These are phyloP conservation scores for Unio pictorum DNA, from an alignment of 2,888 invertebrate genomes.

Conservation along the genomic window DNA sequence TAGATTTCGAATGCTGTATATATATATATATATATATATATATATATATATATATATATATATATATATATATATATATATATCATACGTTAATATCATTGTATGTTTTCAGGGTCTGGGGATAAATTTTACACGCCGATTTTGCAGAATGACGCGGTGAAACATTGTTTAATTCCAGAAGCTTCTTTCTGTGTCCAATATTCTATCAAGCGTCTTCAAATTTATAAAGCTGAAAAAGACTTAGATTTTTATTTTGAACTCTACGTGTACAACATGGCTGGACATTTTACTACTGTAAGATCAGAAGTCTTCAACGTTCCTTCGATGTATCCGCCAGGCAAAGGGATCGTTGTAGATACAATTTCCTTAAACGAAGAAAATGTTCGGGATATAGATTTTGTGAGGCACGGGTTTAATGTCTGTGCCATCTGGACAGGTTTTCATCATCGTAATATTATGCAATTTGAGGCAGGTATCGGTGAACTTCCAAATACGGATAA, in stretches of 20 bases:
- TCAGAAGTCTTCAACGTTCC: conserved; percentile 27
- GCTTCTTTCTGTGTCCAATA: conserved; percentile 17
- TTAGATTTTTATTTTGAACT: conserved; percentile 18
- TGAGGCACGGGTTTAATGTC: not conserved
- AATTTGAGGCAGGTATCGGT: conserved; percentile 17
- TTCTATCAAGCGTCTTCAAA: conserved; percentile 18
- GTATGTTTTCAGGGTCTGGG: no score
- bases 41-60: no score
- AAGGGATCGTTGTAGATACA: conserved; percentile 25
- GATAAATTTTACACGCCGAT: no score
- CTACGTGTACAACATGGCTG: conserved; percentile 31
- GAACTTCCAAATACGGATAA: conserved; percentile 7
- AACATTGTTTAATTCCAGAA: conserved; percentile 1
- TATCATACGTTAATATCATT: no score
- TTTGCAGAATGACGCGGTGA: conserved; percentile 5
- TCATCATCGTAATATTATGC: conserved; percentile 10
- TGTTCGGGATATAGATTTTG: conserved; percentile 11
- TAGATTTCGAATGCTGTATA: no score
- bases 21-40: no score
- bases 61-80: no score
- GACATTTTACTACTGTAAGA: conserved; percentile 12
- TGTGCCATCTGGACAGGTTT: conserved; percentile 24
- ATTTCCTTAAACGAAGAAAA: not conserved
- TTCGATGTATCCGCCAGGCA: conserved; percentile 35
- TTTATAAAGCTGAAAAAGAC: conserved; percentile 17